Conservation (phyloP, 2,888 invertebrate species). For the Scaptodrosophila latifasciaeformis region DNA sequence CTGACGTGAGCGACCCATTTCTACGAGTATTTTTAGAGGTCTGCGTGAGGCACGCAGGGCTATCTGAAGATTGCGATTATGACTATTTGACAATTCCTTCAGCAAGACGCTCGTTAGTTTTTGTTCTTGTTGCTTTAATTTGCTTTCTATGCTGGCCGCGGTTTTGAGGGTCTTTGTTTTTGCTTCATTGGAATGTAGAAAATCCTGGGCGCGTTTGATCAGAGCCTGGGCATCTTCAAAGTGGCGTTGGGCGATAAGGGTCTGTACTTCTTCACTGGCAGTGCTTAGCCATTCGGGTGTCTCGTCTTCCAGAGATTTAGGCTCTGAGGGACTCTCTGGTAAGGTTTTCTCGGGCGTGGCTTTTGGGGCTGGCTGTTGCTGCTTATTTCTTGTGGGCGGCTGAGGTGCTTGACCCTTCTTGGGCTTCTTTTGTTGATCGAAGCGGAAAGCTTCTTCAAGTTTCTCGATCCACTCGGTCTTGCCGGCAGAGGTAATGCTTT, state of each 20-base stretch:
- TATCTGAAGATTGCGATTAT: conserved; percentile 93
- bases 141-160: conserved; percentile 59
- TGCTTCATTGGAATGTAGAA: conserved; percentile 69
- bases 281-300: conserved; percentile 92
- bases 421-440: conserved; percentile 77
- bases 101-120: conserved; percentile 90
- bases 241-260: conserved; percentile 94
- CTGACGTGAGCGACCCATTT: conserved; percentile 75
- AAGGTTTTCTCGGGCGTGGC: conserved; percentile 41
- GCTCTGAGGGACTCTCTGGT: conserved; percentile 53
- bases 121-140: conserved; percentile 84
- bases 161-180: conserved; percentile 65
- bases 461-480: conserved; percentile 94
- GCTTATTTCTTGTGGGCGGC: conserved; percentile 64
- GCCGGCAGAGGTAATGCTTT: conserved; percentile 86
- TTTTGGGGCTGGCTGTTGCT: conserved; percentile 30
- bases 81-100: conserved; percentile 91
- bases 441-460: conserved; percentile 92
- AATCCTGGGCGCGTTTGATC: conserved; percentile 81
- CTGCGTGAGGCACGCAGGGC: conserved; percentile 89
- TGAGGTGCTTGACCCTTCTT: conserved; percentile 77
- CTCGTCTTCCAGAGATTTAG: conserved; percentile 63
- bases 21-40: conserved; percentile 85
- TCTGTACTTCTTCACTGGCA: conserved; percentile 95
- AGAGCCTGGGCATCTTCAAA: conserved; percentile 93